Base-by-base conservation (phyloP, 2,113 vertebrate genomes). In the Hippopotamus amphibius region DNA sequence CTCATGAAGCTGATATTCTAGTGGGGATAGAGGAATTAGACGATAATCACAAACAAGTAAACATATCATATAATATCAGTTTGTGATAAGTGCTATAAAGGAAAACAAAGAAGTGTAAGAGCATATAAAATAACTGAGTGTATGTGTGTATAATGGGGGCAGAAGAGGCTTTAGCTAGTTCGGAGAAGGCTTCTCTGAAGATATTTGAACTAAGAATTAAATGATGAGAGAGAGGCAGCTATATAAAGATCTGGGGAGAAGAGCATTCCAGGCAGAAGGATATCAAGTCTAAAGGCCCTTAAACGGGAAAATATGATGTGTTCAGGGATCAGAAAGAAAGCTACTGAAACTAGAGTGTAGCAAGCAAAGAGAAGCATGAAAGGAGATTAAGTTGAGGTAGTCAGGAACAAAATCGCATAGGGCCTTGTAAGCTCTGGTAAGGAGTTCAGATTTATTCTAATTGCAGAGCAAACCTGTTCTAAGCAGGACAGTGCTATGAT, bases 121-220 rank as follows among this genome's bases (percentile, higher is more conserved):
- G 8, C 37, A 57, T 57, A 81, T 85, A 74, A 93, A 50, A 89
- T 90, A 48, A 77, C 26, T 59, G 76, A 86, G 84, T 90, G 6
- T 65, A 30, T 24, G 14, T 65, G n/a, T 24, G 14, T 74, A 50
- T 88, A 11, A 17, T 66, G 57, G 63, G 22, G 43, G 15, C 63
- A 95, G n/a, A 30, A 26, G 69, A 88, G 37, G 72, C 57, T 95
- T 93, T 57, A 74, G 57, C 37, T 86, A 66, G 41, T 59, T 61
- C 57, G 85, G 43, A n/a, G 16, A 90, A 94, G 55, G n/a, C 12
- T 21, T 76, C 43, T 83, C 30, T 85, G 59, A 95, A 90, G 37
- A 91, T 89, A 95, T 91, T 59, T 89, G 68, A 95, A 92, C 48
- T 37, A 82, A 63, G 37, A 97, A 89, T 86, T 71, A 82, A 86